Conservation (phyloP, 1,140 invertebrate species). For the Ips typographus region DNA sequence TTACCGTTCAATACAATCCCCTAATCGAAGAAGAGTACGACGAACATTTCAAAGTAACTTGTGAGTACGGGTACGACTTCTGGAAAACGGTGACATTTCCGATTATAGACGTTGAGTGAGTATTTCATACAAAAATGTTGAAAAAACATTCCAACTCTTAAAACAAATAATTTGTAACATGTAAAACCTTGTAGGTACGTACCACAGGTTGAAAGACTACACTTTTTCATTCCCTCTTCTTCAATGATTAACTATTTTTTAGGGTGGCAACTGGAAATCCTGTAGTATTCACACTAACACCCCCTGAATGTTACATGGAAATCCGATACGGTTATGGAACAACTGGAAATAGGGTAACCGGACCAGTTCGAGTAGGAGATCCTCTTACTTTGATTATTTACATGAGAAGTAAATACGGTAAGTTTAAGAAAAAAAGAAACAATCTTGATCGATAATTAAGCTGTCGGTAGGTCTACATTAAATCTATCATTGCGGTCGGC, state of each 20-base stretch:
- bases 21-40: slow-evolving; percentile 93
- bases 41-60: slow-evolving; percentile 95
- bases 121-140: slow-evolving; percentile 39
- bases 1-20: slow-evolving; percentile 92
- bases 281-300: slow-evolving; percentile 89
- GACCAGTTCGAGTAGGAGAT: slow-evolving; percentile 88
- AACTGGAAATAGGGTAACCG: slow-evolving; percentile 77
- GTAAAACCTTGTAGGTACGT: too few species aligned
- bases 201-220: too few species aligned
- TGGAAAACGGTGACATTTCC: slow-evolving; percentile 96
- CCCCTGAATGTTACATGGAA: slow-evolving; percentile 94
- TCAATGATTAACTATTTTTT: slow-evolving; percentile 33
- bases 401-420: slow-evolving; percentile 92
- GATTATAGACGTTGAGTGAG: slow-evolving; percentile 92
- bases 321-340: slow-evolving; percentile 87
- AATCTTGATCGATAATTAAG: neutral
- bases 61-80: slow-evolving; percentile 94
- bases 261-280: slow-evolving; percentile 91
- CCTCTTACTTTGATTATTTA: slow-evolving; percentile 90
- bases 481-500: neutral
- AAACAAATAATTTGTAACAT: neutral
- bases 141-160: neutral
- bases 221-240: too few species aligned
- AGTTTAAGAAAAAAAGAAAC: slow-evolving; percentile 32
- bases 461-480: neutral